Evolutionary conservation across 2,888 invertebrate genomes (phyloP), one percentile per base, ranked within the genome.

Genomic region (Gandaritis pyraliata): DNA sequence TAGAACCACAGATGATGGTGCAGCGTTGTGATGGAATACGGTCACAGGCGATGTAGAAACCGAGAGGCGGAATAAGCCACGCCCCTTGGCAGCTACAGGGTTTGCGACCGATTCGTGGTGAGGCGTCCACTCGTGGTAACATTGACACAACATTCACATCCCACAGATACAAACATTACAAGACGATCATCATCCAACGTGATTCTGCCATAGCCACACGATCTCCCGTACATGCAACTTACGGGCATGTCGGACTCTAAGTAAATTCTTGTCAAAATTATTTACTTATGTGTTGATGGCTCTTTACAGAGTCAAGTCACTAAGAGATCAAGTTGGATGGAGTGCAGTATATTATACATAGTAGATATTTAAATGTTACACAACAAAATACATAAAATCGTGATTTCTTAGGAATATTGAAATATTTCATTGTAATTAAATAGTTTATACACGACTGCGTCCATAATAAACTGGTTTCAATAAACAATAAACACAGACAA

Each of bases 31-130:
- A 64, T 59, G 57, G 76, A 77, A 64, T 66, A 59, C 78, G 72
- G 77, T 77, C 74, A 80, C 85, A 78, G 81, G 86, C 91, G 70
- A 78, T 90, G 91, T 92, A 90, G 85, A 81, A 65, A 81, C 87
- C 65, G 65, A 90, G 88, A 86, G 86, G 90, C 73, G 88, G 82
- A 72, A 69, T 64, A 50, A 53, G 82, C 83, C 75, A 74, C 90
- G 89, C 90, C 92, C 91, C 90, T 90, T 88, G 89, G 91, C 90
- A 89, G 89, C 92, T 92, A 92, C 92, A 92, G 92, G 92, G 92
- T 86, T 65, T 75, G 82, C 85, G 74, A 73, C 85, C 76, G 74
- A 72, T 74, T 81, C 78, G 13, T 36, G 62, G 29, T 52, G 38
- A 51, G 59, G 38, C 66, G 58, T 49, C 56, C 46, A 38, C 61